A percentile compares a stretch with the other conserved stretches of the same genome.
phyloP scores from a whole-genome alignment of 2,888 invertebrate species.

The Dynastes maya region DNA sequence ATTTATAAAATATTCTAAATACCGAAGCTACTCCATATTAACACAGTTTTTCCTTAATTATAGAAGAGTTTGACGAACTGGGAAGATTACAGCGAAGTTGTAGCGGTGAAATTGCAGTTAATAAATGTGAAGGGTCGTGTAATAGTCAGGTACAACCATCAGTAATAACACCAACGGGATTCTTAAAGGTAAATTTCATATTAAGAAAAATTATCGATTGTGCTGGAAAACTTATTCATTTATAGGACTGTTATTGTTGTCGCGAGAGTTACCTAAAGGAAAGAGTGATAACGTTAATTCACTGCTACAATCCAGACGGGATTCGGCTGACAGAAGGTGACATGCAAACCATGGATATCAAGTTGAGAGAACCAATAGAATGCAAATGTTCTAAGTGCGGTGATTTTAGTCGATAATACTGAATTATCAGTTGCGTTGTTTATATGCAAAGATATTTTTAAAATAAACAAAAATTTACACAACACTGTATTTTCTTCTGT shows the following conservation, averaged over 20 bases:
- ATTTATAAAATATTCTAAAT: no score
- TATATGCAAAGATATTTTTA: slow-evolving; percentile 19
- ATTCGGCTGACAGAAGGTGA: slow-evolving; percentile 81
- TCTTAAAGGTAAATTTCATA: slow-evolving; percentile 78
- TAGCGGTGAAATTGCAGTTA: slow-evolving; percentile 90
- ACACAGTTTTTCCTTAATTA: slow-evolving; percentile 3
- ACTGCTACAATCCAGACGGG: slow-evolving; percentile 93
- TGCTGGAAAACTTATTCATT: slow-evolving; percentile 47
- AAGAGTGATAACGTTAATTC: slow-evolving; percentile 83
- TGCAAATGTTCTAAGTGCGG: slow-evolving; percentile 94
- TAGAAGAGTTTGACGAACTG: slow-evolving; percentile 91
- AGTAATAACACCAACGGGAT: slow-evolving; percentile 89
- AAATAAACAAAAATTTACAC: slow-evolving; percentile 27
- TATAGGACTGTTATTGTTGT: slow-evolving; percentile 93
- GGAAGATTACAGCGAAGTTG: slow-evolving; percentile 90
- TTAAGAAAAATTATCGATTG: no score
- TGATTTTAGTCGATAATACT: slow-evolving; percentile 81
- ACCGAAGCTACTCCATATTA: neutral
- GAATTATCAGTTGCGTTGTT: neutral
- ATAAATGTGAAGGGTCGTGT: slow-evolving; percentile 95
- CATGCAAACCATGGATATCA: slow-evolving; percentile 84
- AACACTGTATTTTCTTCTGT: neutral
- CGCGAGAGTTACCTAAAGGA: slow-evolving; percentile 90
- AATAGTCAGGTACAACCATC: slow-evolving; percentile 94
- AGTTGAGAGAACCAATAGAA: slow-evolving; percentile 88